Conservation (phyloP, 1,140 invertebrate genomes). For the Tribolium castaneum region DNA sequence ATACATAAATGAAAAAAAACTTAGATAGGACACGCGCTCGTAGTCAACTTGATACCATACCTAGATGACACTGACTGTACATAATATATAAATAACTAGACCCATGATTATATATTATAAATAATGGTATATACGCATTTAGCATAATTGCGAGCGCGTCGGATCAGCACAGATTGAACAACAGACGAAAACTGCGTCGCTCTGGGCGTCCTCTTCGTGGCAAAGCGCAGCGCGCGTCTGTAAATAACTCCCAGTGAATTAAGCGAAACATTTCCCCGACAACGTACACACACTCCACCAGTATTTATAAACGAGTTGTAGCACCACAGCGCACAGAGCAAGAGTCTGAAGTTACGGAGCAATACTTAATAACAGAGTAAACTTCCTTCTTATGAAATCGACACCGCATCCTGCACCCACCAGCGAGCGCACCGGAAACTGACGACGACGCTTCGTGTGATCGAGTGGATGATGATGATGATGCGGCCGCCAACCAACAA, state of each 20-base stretch:
- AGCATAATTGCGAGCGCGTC: slow-evolving; percentile 45
- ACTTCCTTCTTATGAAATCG: slow-evolving; percentile 56
- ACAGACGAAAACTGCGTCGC: neutral
- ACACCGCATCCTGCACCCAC: slow-evolving; percentile 52
- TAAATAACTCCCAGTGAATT: neutral
- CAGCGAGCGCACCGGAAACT: slow-evolving; percentile 55
- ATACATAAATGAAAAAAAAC: slow-evolving; percentile 45
- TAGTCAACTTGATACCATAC: slow-evolving; percentile 48
- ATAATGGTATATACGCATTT: slow-evolving; percentile 46
- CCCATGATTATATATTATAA: slow-evolving; percentile 37
- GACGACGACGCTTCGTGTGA: slow-evolving; percentile 43
- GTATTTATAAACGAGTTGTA: slow-evolving; percentile 59
- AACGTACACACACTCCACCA: slow-evolving; percentile 56
- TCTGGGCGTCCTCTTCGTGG: neutral
- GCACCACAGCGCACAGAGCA: slow-evolving; percentile 63
- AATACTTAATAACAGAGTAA: slow-evolving; percentile 58
- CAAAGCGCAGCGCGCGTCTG: slow-evolving; percentile 39
- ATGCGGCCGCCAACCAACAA: neutral
- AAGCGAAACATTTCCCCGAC: slow-evolving; percentile 9
- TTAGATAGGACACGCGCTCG: slow-evolving; percentile 56
- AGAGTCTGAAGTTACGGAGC: slow-evolving; percentile 62
- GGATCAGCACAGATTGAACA: slow-evolving; percentile 29
- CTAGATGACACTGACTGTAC: slow-evolving; percentile 52
- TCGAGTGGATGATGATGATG: neutral
- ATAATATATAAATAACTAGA: slow-evolving; percentile 47